A percentile compares a stretch with the other conserved stretches of the same genome.
phyloP scores from a whole-genome alignment of 2,113 vertebrate species.

The Solea solea region DNA sequence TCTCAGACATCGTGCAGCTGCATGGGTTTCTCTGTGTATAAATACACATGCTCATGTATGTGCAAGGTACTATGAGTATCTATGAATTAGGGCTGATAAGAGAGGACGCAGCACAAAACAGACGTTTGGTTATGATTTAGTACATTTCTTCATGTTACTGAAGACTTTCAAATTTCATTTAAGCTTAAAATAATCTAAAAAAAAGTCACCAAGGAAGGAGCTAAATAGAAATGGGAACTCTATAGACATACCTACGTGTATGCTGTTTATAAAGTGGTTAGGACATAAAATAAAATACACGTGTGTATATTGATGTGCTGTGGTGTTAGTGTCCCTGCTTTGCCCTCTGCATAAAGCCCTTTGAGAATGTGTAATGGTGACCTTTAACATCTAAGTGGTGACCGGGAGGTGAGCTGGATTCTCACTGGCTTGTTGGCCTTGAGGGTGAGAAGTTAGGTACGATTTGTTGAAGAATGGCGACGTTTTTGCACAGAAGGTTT shows the following conservation, averaged over 20 bases:
- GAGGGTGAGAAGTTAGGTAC: conserved; percentile 4
- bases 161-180: conserved; percentile 1
- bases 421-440: conserved; percentile 13
- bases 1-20: conserved; percentile 70
- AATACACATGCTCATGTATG: conserved; percentile 24
- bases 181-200: no score
- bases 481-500: conserved; percentile 1
- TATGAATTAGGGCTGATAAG: not conserved
- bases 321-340: not conserved
- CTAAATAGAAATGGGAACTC: not conserved
- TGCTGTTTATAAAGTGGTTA: no score
- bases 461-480: conserved; percentile 6
- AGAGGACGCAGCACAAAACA: conserved; percentile 40
- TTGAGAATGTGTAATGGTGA: conserved; percentile 52
- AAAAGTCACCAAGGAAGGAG: no score
- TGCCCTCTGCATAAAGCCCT: conserved; percentile 37
- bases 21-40: conserved; percentile 51
- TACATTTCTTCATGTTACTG: conserved; percentile 46
- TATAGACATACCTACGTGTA: not conserved
- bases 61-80: conserved; percentile 29
- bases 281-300: not conserved
- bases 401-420: conserved; percentile 29
- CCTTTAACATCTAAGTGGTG: conserved; percentile 42
- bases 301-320: not conserved
- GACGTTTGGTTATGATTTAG: conserved; percentile 49